Conservation (phyloP, 2,113 vertebrate genomes). For the Oreochromis tanganicae region DNA sequence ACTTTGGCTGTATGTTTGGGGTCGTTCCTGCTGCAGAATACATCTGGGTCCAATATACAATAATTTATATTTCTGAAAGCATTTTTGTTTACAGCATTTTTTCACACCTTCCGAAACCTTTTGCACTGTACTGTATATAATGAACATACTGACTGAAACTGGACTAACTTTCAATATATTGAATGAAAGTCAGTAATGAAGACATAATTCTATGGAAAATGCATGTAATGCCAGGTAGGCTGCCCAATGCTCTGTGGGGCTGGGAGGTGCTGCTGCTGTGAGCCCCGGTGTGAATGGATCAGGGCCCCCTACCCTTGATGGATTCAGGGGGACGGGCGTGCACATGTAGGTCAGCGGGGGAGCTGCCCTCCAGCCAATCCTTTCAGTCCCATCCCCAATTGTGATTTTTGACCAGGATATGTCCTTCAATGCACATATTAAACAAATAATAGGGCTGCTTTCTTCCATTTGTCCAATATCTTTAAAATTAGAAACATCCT, state of each 20-base stretch:
- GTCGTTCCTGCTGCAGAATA: background rate
- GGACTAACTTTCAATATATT: background rate
- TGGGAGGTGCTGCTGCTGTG: background rate
- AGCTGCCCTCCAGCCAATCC: background rate
- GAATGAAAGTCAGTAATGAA: background rate
- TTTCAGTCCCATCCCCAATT: background rate
- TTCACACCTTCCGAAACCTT: background rate
- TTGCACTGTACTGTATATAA: background rate
- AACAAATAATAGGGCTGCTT: background rate
- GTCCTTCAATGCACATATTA: fast-evolving
- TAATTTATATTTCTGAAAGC: background rate
- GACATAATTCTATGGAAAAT: background rate
- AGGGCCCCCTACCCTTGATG: background rate
- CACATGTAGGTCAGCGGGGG: background rate
- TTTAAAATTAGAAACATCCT: background rate
- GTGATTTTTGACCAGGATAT: background rate
- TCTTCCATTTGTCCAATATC: background rate
- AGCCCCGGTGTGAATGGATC: background rate
- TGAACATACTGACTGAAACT: background rate
- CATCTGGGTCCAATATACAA: background rate
- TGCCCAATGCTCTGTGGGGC: background rate
- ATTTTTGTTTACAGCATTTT: background rate
- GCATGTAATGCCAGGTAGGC: background rate
- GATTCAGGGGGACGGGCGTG: background rate
- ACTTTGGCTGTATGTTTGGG: background rate